phyloP scores from a whole-genome alignment of 2,797 vertebrate species.

The Bovichtus diacanthus region DNA sequence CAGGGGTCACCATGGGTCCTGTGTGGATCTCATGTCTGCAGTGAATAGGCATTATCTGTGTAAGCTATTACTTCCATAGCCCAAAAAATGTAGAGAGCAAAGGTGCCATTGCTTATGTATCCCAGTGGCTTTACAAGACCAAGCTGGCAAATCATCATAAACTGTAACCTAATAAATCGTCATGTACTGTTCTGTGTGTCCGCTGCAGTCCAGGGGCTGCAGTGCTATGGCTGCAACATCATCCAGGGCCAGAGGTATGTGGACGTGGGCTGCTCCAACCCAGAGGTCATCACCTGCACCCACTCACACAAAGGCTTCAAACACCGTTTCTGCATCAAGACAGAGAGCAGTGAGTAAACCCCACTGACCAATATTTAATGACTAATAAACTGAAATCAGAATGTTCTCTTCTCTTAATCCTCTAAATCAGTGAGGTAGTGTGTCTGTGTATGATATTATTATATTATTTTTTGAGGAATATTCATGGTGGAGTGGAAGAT shows the following conservation, averaged over 20 bases:
- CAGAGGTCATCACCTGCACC: constrained; percentile 92
- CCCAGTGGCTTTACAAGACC: background rate
- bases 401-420: background rate
- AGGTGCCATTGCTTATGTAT: background rate
- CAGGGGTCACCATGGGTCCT: background rate
- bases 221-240: constrained; percentile 94
- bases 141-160: background rate
- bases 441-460: constrained; percentile 4
- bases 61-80: background rate
- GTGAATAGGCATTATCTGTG: background rate
- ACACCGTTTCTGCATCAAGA: constrained; percentile 89
- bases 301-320: constrained; percentile 89
- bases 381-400: background rate
- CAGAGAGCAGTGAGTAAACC: constrained; percentile 86
- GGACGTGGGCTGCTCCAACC: constrained; percentile 91
- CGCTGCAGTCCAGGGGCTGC: constrained; percentile 85
- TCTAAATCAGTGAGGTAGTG: constrained; percentile 25
- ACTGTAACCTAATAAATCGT: background rate
- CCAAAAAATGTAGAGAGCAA: background rate
- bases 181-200: constrained; percentile 15
- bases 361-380: background rate
- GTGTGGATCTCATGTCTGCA: background rate
- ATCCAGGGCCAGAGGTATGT: constrained; percentile 89
- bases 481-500: constrained; percentile 45
- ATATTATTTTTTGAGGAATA: constrained; percentile 47